Base-by-base conservation (phyloP, 1,140 invertebrate species). In the Oreohelix idahoensis region DNA sequence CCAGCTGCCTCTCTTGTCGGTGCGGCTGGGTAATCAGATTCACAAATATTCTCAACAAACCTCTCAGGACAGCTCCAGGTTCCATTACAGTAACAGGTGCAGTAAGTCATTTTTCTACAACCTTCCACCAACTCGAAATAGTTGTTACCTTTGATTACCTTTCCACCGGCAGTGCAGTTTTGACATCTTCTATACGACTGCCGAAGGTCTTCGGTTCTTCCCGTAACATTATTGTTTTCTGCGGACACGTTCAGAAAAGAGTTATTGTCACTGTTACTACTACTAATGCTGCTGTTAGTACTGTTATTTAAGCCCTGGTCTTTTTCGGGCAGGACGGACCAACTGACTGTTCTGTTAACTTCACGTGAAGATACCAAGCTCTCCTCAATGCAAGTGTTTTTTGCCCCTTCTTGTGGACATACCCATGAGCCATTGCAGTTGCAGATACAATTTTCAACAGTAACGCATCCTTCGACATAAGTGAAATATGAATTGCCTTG, bases 31-130 rank as follows among this genome's bases (percentile, higher is more conserved):
- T n/a, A 79, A 0, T 83, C 86, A 63, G 77, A 29, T 32, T 66
- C 63, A 76, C 88, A 89, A n/a, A 35, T 85, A 49, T 74, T 51
- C 53, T 84, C 83, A 17, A n/a, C 71, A 15, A 29, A 45, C 10
- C 45, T 81, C 0, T 75, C 76, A 0, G 87, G 88, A 69, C 89
- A 90, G 42, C 39, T 80, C 81, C 87, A 86, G 10, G 85, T 84
- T 5, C 89, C 89, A 71, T 90, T 86, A 75, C 89, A 89, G 76
- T 73, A 81, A 69, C 89, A 90, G 26, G 84, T 79, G 29, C 89
- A 90, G 17, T 77, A 49, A 42, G 49, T 75, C 74, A 84, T 84
- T 36, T 87, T 82, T 11, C 71, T 69, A 51, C 85, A 87, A 26
- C 83, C 86, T 23, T 87, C 84, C 17, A n/a, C 63, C 23, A 85